These are phyloP conservation scores for Sinocyclocheilus maitianheensis DNA, from an alignment of 2,113 vertebrate species.

Conservation along the genomic window DNA sequence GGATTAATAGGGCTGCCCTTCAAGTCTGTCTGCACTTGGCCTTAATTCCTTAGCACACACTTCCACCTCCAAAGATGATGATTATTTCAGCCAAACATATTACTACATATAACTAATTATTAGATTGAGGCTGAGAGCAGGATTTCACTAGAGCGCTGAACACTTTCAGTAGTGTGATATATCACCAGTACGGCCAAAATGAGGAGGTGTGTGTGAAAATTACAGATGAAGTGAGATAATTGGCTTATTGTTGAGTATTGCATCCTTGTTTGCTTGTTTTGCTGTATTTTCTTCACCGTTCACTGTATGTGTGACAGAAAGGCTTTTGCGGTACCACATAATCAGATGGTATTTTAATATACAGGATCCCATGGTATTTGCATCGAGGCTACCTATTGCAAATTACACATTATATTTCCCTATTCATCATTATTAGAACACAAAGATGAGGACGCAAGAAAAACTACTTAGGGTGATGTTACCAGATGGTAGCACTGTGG, in stretches of 20 bases:
- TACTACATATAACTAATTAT: slow-evolving; percentile 8
- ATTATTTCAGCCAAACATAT: slow-evolving; percentile 28
- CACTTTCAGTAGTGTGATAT: background rate
- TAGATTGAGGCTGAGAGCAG: background rate
- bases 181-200: background rate
- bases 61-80: slow-evolving; percentile 3
- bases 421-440: background rate
- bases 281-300: background rate
- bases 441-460: background rate
- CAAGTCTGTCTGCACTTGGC: slow-evolving; percentile 17
- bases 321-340: background rate
- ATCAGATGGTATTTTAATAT: background rate
- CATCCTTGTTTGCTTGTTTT: background rate
- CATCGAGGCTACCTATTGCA: background rate
- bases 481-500: background rate
- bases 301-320: background rate
- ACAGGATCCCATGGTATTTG: background rate
- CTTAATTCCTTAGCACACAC: slow-evolving; percentile 25
- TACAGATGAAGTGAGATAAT: background rate
- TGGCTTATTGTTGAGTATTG: background rate
- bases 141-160: background rate
- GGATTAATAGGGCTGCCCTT: slow-evolving; percentile 18
- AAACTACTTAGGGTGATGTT: background rate
- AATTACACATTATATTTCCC: background rate
- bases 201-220: background rate